Conservation (phyloP, 2,113 vertebrate species). For the Bubo blakistoni region DNA sequence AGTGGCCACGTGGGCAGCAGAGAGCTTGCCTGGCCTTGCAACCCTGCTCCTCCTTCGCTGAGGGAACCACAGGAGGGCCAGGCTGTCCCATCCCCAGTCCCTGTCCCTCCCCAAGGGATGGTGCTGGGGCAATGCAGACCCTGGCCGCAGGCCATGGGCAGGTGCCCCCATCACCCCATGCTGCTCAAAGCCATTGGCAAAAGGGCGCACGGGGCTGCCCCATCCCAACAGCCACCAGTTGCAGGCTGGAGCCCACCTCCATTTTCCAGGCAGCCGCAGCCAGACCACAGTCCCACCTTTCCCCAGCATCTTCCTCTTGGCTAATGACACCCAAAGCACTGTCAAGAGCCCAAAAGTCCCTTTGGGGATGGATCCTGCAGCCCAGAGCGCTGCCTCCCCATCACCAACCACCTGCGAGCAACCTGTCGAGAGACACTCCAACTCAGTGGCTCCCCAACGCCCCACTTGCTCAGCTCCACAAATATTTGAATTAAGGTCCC, state of each 20-base stretch:
- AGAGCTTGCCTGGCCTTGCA: not conserved
- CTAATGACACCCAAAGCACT: not conserved
- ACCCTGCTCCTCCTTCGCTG: not conserved
- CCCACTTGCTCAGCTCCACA: constrained; percentile 67
- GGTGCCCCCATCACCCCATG: not conserved
- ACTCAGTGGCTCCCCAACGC: constrained; percentile 16
- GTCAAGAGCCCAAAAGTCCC: not conserved
- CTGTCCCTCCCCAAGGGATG: not conserved
- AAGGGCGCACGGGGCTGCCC: fast-evolving
- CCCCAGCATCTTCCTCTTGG: not conserved
- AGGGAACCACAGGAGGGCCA: not conserved
- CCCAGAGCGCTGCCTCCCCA: not conserved
- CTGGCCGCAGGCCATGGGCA: too few relatives aligned
- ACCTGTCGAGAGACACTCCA: constrained; percentile 51
- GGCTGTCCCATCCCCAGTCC: not conserved
- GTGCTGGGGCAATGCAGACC: not conserved
- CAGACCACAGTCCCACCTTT: not conserved
- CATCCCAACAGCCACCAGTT: not conserved
- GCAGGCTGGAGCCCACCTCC: not conserved
- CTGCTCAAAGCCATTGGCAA: not conserved
- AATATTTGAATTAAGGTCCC: constrained; percentile 72
- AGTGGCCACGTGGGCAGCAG: not conserved
- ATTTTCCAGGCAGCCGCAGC: not conserved
- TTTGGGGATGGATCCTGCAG: not conserved
- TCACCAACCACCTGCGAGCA: constrained; percentile 39